These are phyloP conservation scores for Tetragnatha versicolor DNA, from an alignment of 1,140 invertebrate species.

Conservation along the genomic window DNA sequence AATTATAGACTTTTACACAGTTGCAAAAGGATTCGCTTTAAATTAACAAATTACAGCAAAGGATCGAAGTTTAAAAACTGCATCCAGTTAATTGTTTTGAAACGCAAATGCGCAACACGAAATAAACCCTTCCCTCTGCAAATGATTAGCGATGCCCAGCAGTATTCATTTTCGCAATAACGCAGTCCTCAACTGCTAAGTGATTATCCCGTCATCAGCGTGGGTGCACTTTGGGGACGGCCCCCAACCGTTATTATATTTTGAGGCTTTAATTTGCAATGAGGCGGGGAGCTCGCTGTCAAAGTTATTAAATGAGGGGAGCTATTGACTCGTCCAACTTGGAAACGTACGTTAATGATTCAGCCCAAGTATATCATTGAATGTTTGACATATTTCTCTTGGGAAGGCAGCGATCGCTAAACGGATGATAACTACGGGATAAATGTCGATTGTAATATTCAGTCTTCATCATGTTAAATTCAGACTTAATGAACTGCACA, in stretches of 20 bases:
- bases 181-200: too few species aligned
- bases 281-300: slow-evolving; percentile 52
- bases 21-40: too few species aligned
- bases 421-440: slow-evolving; percentile 53
- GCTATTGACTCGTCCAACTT: slow-evolving; percentile 52
- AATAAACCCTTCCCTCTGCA: too few species aligned
- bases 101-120: too few species aligned
- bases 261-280: slow-evolving; percentile 54
- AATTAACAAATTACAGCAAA: too few species aligned
- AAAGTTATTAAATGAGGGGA: slow-evolving; percentile 53
- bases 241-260: slow-evolving; percentile 50
- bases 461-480: slow-evolving; percentile 54
- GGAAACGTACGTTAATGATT: slow-evolving; percentile 54
- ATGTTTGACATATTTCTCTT: slow-evolving; percentile 56
- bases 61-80: too few species aligned
- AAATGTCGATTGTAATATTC: slow-evolving; percentile 55
- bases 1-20: too few species aligned
- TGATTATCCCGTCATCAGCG: too few species aligned
- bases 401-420: slow-evolving; percentile 51
- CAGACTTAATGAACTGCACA: slow-evolving; percentile 53
- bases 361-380: slow-evolving; percentile 53
- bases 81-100: too few species aligned
- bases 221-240: slow-evolving; percentile 21
- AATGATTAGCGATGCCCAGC: too few species aligned
- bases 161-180: too few species aligned